Base-by-base conservation (phyloP, 2,888 invertebrate species). In the Chrysolina haemoptera region DNA sequence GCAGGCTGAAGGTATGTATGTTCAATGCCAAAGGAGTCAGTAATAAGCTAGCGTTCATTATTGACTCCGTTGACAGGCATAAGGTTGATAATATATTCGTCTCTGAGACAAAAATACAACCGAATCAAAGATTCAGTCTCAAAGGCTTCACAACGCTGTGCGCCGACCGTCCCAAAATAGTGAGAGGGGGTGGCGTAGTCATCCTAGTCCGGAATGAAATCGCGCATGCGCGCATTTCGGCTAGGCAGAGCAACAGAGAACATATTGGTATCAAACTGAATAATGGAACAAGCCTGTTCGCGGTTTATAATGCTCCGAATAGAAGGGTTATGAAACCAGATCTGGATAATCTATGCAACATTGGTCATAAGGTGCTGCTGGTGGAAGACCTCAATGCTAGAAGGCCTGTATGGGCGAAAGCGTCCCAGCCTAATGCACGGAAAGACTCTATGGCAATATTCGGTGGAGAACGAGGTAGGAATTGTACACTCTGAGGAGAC, bases 1-100 rank as follows among this genome's bases (percentile, higher is more conserved):
- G 27, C 27, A 27, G 27, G 27, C 27, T 5, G 27, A 91, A 73
- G 93, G 43, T 8, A 12, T 43, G 43, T 43, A 14, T 43, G 43
- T 43, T 43, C 43, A 43, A 43, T 4, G 43, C 43, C 1, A 43
- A 43, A 1, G 43, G 43, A 14, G 43, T 43, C 14, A 14, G 8
- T 43, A 4, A 12, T 43, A 4, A 43, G 41, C 41, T 41, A 9
- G 11, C 41, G 41, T 11, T 43, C 6, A 12, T 43, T 43, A 43
- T 14, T 43, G 14, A 43, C 14, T 43, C 6, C 41, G 11, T 41
- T 11, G 8, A 41, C 43, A 43, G 43, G 2, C 14, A 43, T 8
- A 43, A 43, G 1, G 10, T 43, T 1, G 8, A 43, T 8, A 4
- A 4, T 2, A 14, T 43, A 2, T 14, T 43, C 6, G 12, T 43